Evolutionary conservation across 1,140 invertebrate genomes (phyloP).

Genomic region (Drosophila saltans): DNA sequence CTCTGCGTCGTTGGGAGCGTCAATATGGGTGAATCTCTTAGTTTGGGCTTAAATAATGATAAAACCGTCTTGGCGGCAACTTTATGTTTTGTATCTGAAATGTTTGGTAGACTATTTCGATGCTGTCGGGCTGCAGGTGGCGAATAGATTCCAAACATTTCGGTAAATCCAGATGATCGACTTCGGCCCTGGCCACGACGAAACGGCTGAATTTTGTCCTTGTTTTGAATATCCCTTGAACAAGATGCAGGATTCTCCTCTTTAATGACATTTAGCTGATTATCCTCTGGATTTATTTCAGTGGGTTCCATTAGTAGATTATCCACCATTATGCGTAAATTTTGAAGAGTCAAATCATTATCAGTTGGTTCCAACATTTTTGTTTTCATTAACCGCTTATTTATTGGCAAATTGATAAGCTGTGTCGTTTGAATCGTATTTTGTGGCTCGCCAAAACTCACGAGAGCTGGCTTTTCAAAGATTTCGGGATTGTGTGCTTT

Average conservation of each 20-base stretch:
- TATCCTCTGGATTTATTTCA: no score
- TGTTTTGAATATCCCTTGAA: no score
- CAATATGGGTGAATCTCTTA: background rate
- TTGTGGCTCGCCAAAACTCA: no score
- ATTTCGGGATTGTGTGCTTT: background rate
- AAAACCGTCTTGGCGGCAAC: background rate
- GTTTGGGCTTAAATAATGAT: background rate
- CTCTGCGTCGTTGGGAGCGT: background rate
- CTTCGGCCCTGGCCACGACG: background rate
- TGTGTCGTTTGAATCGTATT: no score
- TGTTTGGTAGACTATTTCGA: background rate
- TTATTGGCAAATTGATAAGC: no score
- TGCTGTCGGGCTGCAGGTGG: background rate
- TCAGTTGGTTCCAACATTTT: background rate
- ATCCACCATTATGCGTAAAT: background rate
- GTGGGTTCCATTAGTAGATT: background rate
- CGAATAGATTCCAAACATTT: background rate
- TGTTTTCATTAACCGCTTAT: no score
- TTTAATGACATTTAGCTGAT: no score
- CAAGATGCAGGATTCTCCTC: no score
- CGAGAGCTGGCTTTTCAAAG: no score
- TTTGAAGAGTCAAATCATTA: background rate
- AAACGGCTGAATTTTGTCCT: no score
- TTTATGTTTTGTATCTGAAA: background rate
- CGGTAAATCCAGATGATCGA: background rate